Evolutionary conservation across 2,113 vertebrate genomes (phyloP).

Genomic region (Potamarius usumacintae): DNA sequence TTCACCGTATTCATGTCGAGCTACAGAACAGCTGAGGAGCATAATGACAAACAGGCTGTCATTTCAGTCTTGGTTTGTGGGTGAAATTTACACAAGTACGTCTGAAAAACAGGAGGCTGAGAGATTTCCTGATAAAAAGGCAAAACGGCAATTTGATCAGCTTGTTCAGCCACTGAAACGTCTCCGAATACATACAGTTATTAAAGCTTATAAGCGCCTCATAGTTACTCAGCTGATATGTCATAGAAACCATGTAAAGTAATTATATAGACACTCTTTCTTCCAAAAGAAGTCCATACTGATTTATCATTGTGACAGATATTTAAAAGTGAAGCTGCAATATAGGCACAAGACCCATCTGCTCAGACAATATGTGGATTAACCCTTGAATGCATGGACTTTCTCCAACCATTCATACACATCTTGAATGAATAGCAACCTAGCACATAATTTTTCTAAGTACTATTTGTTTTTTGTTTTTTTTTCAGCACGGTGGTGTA

Average conservation of each 20-base stretch:
- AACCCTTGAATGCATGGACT: background rate
- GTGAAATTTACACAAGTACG: constrained; percentile 17
- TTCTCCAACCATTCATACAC: background rate
- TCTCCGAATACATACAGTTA: background rate
- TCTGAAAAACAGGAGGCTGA: background rate
- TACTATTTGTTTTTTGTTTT: too few relatives aligned
- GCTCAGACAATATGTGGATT: background rate
- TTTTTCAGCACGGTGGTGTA: too few relatives aligned
- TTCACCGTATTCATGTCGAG: background rate
- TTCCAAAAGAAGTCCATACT: background rate
- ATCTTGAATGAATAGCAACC: background rate
- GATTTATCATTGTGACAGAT: constrained; percentile 18
- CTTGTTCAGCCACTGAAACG: constrained; percentile 14
- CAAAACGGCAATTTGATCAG: background rate
- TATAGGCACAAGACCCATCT: background rate
- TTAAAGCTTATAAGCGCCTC: constrained; percentile 13
- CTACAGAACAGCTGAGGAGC: constrained; percentile 40
- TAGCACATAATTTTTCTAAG: background rate
- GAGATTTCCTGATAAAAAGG: background rate
- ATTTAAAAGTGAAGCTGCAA: background rate
- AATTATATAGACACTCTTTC: background rate
- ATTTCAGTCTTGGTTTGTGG: constrained; percentile 13
- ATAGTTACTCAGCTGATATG: background rate
- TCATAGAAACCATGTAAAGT: background rate
- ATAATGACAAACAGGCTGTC: constrained; percentile 36